A percentile compares a stretch with the other conserved stretches of the same genome.
phyloP scores from a whole-genome alignment of 2,113 vertebrate species.

The Cavia porcellus region DNA sequence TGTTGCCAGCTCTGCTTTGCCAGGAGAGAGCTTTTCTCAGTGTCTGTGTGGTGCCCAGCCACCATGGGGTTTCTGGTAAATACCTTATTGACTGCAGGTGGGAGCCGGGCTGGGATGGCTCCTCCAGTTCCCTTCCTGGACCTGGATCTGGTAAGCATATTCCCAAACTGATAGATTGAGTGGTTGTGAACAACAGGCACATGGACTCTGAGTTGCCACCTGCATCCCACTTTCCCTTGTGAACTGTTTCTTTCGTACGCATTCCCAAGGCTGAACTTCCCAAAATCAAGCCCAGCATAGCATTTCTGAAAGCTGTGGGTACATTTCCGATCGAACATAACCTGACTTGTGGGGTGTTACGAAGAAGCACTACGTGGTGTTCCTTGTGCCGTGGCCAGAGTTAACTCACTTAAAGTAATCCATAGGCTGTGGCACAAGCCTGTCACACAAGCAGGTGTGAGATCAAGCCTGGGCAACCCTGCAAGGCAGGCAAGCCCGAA shows the following conservation, averaged over 20 bases:
- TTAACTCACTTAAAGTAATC: background rate
- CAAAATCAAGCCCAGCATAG: background rate
- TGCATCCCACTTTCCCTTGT: background rate
- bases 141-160: background rate
- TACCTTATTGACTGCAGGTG: accelerated
- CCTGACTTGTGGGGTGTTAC: background rate
- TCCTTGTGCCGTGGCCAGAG: background rate
- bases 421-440: background rate
- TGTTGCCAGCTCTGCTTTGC: background rate
- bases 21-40: no score
- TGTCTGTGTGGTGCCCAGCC: background rate
- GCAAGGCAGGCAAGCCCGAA: background rate
- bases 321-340: background rate
- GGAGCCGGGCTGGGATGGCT: background rate
- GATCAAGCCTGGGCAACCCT: background rate
- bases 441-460: background rate
- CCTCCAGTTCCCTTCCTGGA: background rate
- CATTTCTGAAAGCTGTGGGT: background rate
- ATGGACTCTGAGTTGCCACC: accelerated
- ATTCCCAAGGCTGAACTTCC: background rate
- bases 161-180: background rate
- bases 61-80: background rate
- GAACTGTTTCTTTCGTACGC: background rate
- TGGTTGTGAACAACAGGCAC: accelerated
- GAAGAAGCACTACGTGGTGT: accelerated